Base-by-base conservation (phyloP, 2,888 invertebrate genomes). In the Pedicia rivosa region DNA sequence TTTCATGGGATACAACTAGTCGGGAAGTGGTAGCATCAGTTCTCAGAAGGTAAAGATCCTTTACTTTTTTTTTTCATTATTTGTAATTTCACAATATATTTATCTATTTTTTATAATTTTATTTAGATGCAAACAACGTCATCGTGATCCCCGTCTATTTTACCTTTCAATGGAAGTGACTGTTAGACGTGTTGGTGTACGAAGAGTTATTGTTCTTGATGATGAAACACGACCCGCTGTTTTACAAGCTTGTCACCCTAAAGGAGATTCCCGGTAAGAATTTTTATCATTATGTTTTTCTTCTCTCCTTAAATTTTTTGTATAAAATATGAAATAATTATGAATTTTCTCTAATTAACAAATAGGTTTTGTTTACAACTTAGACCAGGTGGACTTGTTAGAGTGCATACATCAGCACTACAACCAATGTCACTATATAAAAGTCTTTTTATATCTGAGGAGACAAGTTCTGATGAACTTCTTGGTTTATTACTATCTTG, bases 131-230 rank as follows among this genome's bases (percentile, higher is more conserved):
- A 75, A 84, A 51, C 88, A 90, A 84, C 73, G 84, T 48, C 88
- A 88, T 58, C 72, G 90, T 17, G 92, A 94, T 62, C 87, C 90
- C 2, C 75, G 90, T 49, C 71, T 94, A 15, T 94, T 90, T 64
- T 90, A 86, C 62, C 70, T 94, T 37, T 86, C 87, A 53, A 92
- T 94, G 91, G 91, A 91, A 61, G 87, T 91, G 33, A 77, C 83
- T 12, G 83, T 90, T 34, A 67, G 86, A 35, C 76, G 84, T 43
- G 82, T 84, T 8, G 84, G 83, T 2, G 73, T 87, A 8, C 67
- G 81, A 46, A 87, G 87, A 3, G 73, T 84, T 34, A 64, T 91
- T 42, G 78, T 82, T 31, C 63, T 91, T 45, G 90, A 91, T 50
- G 86, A 88, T 46, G 84, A 86, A 50, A 81, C 90, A 1, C 68